Base-by-base conservation (phyloP, 2,113 vertebrate genomes). In the Rhipidura dahli region DNA sequence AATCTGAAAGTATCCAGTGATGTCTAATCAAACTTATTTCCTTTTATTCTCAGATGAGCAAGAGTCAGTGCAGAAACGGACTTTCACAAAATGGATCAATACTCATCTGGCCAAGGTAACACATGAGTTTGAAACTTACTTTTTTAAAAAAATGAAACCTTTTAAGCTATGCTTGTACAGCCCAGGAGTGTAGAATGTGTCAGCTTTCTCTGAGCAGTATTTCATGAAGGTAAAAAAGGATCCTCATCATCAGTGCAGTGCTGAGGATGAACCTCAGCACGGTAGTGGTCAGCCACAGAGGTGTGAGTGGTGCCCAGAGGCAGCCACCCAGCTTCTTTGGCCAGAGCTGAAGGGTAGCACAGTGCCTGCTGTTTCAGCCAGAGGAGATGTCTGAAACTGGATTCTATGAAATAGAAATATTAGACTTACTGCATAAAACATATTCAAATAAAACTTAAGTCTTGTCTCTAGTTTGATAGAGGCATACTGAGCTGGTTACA, bases 71-170 rank as follows among this genome's bases (percentile, higher is more conserved):
- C 99, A 99, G 98, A 99, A 99, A 95, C 98, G 99, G 92, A 99
- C 99, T 44, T 99, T 99, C 96, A 99, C 99, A 21, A 99, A 99
- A 98, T 99, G 99, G 99, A 99, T 99, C 98, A 99, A 99, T 97
- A 99, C 99, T 96, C 99, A 99, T 94, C 98, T 99, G 98, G 98
- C 98, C 90, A 99, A 99, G 99, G 99, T 99, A 98, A 98, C 96
- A 45, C 11, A 70, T 64, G 42, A 1, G 39, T 85, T 80, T 31
- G 11, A 76, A 68, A 35, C 27, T 26, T 7, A 13, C 13, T 8
- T 37, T 66, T 35, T 65, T 40, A 13, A 1, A 2, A 2, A 4
- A 49, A 31, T 76, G 42, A 56, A 56, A 16, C 3, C 4, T 42
- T 89, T 91, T 42, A 51, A 39, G 68, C 11, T 37, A 22, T 78